Base-by-base conservation (phyloP, 1,140 invertebrate species). In the Oncopodura yosiiana region DNA sequence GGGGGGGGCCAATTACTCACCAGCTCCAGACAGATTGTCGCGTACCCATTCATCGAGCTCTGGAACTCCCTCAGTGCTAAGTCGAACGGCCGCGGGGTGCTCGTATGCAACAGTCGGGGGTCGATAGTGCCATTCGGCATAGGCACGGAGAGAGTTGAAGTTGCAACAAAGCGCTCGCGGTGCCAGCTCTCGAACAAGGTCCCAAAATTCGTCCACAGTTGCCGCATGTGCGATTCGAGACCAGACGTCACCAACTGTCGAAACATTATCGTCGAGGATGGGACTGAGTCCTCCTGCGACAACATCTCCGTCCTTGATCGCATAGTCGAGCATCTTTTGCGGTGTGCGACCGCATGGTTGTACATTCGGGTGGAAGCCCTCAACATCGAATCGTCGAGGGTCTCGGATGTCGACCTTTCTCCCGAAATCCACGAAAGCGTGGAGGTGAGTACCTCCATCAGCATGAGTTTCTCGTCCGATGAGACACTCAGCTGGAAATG, bases 231-330 rank as follows among this genome's bases (percentile, higher is more conserved):
- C 5, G 26, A 32, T 16, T 19, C 3, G 9, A 46, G 6, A 11
- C 44, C 23, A 29, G 19, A 5, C 19, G 9, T 8, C 14, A 19
- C 26, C 19, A 29, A 9, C 26, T 9, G 9, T 29, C 8, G 2
- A 8, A 46, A 19, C 38, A 34, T 34, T 34, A 8, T 6, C 30
- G 6, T 8, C 30, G 6, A 34, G 30, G 14, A 6, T 34, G 9
- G 46, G 46, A 3, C 46, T n/a, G 46, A 49, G 46, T 37, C 46
- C 46, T 49, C 46, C 46, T 12, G 30, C 46, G 21, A 49, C 36
- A 34, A 49, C 32, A 12, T 36, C 30, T 9, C 46, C 46, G 36
- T 49, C 46, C 18, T 45, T 45, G 9, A 18, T 45, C 16, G 43
- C 43, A 45, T 45, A 45, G 26, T 45, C 43, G 18, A 6, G 23